A percentile compares a stretch with the other conserved stretches of the same genome.
Conservation (phyloP, 2,888 invertebrate species). For the Hyposoter dolosus region DNA sequence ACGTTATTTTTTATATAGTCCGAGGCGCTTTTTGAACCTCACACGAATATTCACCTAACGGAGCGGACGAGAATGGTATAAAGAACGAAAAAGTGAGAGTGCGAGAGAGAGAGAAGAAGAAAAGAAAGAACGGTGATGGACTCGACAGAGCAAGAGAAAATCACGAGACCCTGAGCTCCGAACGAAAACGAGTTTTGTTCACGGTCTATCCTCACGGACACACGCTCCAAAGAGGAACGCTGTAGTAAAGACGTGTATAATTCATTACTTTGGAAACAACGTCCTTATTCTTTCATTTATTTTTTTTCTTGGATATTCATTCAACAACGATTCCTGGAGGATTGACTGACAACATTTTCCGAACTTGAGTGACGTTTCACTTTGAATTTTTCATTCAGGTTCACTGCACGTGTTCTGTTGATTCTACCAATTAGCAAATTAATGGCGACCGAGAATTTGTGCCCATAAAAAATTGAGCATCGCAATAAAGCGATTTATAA, state of each 20-base stretch:
- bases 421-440: not conserved
- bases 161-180: constrained; percentile 60
- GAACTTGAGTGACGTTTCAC: not conserved
- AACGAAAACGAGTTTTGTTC: constrained; percentile 66
- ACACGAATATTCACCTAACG: constrained; percentile 19
- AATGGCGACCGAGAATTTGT: not conserved
- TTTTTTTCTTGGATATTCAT: not conserved
- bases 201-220: constrained; percentile 38
- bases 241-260: not conserved
- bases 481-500: not conserved
- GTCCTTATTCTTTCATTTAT: not conserved
- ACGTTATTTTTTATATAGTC: not conserved
- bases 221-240: constrained; percentile 7
- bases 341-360: not conserved
- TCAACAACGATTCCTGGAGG: not conserved
- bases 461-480: not conserved
- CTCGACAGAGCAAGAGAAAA: constrained; percentile 47
- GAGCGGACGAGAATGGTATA: not conserved
- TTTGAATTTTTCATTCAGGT: not conserved
- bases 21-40: not conserved
- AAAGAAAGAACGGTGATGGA: constrained; percentile 31
- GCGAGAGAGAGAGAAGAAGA: constrained; percentile 27
- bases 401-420: not conserved
- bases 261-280: not conserved
- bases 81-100: not conserved